phyloP scores from a whole-genome alignment of 1,140 invertebrate species.

The Homalodisca vitripennis region DNA sequence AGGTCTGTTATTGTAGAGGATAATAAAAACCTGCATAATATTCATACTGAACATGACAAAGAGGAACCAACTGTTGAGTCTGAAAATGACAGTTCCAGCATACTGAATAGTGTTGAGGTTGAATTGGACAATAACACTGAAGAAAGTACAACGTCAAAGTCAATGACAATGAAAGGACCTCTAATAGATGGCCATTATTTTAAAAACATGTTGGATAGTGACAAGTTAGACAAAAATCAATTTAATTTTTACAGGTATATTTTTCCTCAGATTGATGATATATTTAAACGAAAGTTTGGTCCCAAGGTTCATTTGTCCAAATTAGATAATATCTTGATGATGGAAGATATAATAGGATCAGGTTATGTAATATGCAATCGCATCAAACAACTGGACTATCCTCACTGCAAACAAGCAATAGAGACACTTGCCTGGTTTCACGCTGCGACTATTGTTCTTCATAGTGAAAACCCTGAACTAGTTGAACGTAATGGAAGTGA shows the following conservation, averaged over 20 bases:
- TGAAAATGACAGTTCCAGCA: no score
- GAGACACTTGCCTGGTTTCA: slow-evolving; percentile 41
- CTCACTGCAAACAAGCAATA: slow-evolving; percentile 38
- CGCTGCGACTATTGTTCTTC: slow-evolving; percentile 35
- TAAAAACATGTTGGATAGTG: slow-evolving; percentile 10
- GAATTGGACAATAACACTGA: no score
- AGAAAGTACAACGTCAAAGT: no score
- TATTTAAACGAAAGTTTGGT: neutral
- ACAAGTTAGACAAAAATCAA: slow-evolving; percentile 16
- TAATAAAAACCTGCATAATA: no score
- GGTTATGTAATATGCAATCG: slow-evolving; percentile 41
- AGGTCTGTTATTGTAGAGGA: no score
- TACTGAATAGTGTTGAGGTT: no score
- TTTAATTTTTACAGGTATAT: slow-evolving; percentile 18
- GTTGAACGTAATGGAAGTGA: slow-evolving; percentile 1
- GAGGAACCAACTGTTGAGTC: no score
- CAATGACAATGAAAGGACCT: neutral
- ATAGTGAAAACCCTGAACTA: slow-evolving; percentile 29
- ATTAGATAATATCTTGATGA: slow-evolving; percentile 31
- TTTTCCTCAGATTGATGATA: slow-evolving; percentile 14
- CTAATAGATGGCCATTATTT: neutral
- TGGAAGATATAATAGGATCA: slow-evolving; percentile 37
- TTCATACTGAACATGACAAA: no score
- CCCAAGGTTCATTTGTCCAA: slow-evolving; percentile 1
- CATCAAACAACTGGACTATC: slow-evolving; percentile 36